Evolutionary conservation across 2,888 invertebrate genomes (phyloP).

Genomic region (Tineola bisselliella): DNA sequence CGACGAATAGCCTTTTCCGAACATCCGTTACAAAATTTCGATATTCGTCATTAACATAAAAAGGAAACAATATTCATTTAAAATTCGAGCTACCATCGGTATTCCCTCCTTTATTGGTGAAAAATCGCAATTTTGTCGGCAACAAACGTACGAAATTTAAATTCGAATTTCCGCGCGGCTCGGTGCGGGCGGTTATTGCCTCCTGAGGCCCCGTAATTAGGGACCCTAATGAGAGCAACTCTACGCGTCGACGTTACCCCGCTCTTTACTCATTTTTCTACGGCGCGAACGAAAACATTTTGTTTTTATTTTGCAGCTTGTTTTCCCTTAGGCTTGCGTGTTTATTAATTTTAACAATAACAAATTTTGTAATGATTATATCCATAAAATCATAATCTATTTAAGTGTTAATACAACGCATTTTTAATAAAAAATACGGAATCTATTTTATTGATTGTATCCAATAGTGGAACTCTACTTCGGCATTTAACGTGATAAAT

Average conservation of each 20-base stretch:
- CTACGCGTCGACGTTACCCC: conserved; percentile 23
- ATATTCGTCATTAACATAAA: conserved; percentile 63
- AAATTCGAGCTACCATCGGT: conserved; percentile 35
- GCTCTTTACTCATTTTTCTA: conserved; percentile 13
- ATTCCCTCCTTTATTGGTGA: conserved; percentile 49
- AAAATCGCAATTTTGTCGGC: conserved; percentile 55
- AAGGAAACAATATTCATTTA: conserved; percentile 65
- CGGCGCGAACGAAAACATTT: conserved; percentile 1
- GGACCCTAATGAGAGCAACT: conserved; percentile 54
- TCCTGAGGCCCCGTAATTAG: conserved; percentile 43
- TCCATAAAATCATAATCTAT: background rate
- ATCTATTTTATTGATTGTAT: too few relatives aligned
- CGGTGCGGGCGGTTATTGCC: conserved; percentile 20
- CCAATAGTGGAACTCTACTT: background rate
- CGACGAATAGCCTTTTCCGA: conserved; percentile 39
- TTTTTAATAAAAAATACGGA: too few relatives aligned
- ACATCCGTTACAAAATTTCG: conserved; percentile 52
- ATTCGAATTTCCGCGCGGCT: conserved; percentile 55
- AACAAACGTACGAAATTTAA: conserved; percentile 48
- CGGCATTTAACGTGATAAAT: background rate
- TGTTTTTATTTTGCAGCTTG: conserved; percentile 11
- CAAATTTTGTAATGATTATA: background rate
- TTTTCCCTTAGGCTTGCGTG: background rate
- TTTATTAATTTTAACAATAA: conserved; percentile 7
- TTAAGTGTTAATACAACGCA: background rate